Evolutionary conservation across 2,113 vertebrate genomes (phyloP).

Genomic region (Sander vitreus): DNA sequence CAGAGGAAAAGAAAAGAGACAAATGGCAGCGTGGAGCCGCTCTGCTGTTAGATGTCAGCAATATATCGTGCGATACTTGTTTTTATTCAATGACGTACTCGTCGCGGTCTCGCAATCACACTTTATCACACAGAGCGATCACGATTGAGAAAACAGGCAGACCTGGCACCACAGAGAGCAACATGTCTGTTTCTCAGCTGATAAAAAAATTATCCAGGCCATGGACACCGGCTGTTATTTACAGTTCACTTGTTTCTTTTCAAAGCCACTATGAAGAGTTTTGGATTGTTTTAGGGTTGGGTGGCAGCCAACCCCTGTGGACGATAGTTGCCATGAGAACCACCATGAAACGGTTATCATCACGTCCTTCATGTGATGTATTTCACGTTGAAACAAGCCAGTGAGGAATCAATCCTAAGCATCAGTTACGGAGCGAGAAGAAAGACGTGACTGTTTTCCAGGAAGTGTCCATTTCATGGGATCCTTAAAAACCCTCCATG

Average conservation of each 20-base stretch:
- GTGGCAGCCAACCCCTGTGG: background rate
- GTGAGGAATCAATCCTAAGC: background rate
- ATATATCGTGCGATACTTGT: slow-evolving; percentile 39
- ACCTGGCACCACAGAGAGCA: background rate
- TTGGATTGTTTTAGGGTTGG: background rate
- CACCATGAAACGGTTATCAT: background rate
- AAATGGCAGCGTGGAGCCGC: slow-evolving; percentile 44
- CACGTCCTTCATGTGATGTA: background rate
- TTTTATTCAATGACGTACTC: slow-evolving; percentile 45
- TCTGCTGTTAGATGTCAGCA: slow-evolving; percentile 59
- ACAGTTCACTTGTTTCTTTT: background rate
- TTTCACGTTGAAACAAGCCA: slow-evolving; percentile 2
- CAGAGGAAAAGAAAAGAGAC: slow-evolving; percentile 59
- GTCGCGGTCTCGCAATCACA: background rate
- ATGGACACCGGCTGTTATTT: slow-evolving; percentile 13
- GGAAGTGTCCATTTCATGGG: background rate
- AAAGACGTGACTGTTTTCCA: background rate
- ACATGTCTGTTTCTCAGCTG: slow-evolving; percentile 18
- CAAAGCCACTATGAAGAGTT: background rate
- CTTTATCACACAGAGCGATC: slow-evolving; percentile 33
- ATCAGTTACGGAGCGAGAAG: background rate
- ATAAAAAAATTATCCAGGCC: slow-evolving; percentile 39
- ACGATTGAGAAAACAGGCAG: background rate
- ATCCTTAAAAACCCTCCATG: background rate
- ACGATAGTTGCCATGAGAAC: background rate